Conservation (phyloP, 2,888 invertebrate genomes). For the Eledona agricola region DNA sequence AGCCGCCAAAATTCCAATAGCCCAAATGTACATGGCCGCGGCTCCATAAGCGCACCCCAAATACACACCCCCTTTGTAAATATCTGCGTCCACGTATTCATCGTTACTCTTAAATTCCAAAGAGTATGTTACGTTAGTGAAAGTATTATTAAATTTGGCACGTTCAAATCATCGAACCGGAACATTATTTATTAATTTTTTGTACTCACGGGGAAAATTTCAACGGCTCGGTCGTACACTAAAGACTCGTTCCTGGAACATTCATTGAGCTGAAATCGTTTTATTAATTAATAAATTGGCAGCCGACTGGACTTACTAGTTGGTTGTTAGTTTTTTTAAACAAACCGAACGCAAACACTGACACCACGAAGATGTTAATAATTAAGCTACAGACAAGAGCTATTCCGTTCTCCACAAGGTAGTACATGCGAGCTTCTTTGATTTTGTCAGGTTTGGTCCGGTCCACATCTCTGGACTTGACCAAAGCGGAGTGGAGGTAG, state of each 20-base stretch:
- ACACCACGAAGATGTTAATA: constrained; percentile 87
- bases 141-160: not conserved
- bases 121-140: not conserved
- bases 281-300: constrained; percentile 10
- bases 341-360: constrained; percentile 86
- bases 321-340: constrained; percentile 74
- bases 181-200: constrained; percentile 21
- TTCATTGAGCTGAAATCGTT: constrained; percentile 30
- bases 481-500: constrained; percentile 87
- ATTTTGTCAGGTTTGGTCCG: constrained; percentile 74
- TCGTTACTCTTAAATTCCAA: constrained; percentile 62
- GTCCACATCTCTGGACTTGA: constrained; percentile 85
- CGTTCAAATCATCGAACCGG: constrained; percentile 5
- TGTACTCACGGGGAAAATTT: constrained; percentile 59
- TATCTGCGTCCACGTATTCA: constrained; percentile 69
- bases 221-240: constrained; percentile 42
- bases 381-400: constrained; percentile 83
- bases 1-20: constrained; percentile 79
- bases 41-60: constrained; percentile 79
- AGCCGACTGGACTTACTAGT: constrained; percentile 73
- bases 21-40: constrained; percentile 84
- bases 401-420: constrained; percentile 77
- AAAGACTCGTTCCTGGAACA: constrained; percentile 35
- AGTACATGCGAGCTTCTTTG: constrained; percentile 85
- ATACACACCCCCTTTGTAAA: constrained; percentile 77